Evolutionary conservation across 1,140 invertebrate genomes (phyloP), one percentile per base, ranked within the genome.

Genomic region (Uloborus diversus): DNA sequence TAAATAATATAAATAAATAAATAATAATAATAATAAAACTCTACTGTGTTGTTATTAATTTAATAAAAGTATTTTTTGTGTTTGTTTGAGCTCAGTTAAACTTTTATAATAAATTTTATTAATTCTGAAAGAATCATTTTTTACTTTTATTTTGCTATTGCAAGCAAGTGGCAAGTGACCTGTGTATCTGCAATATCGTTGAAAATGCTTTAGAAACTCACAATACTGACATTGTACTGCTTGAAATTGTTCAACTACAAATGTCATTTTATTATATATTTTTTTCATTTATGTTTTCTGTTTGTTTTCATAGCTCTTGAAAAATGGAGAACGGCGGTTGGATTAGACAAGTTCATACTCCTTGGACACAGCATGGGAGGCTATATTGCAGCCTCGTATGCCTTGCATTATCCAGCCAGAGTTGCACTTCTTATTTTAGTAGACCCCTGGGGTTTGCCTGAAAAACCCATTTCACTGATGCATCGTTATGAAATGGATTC

Each of bases 371-470:
- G 95, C 76, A 92, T 98, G 88, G 97, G 97, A 56, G 97, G 94
- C 1, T 99, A 94, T 88, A 89, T 99, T 51, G 94, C 94, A 4
- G 91, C 94, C 17, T 93, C 95, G 0, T 99, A 99, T 88, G 91
- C 95, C 0, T 89, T 98, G 14, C 89, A 91, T 62, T 91, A 94
- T 89, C 94, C 95, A 7, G 89, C 94, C 70, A 90, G 92, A 83
- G 93, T 99, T 0, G 90, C 93, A 70, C 96, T 99, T 87, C 87
- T 99, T 1, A 93, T 99, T 81, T 88, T 99, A 25, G 95, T 95
- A 0, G 97, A 99, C 88, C 96, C 97, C 0, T 99, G 97, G 97
- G 98, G 98, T 25, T 96, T 98, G 86, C 92, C 94, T 0, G 94
- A 97, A 85, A 90, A 90, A 83, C 94, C 94, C 0, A 82, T 87